phyloP scores from a whole-genome alignment of 2,888 invertebrate species.

The Drosophila algonquin region DNA sequence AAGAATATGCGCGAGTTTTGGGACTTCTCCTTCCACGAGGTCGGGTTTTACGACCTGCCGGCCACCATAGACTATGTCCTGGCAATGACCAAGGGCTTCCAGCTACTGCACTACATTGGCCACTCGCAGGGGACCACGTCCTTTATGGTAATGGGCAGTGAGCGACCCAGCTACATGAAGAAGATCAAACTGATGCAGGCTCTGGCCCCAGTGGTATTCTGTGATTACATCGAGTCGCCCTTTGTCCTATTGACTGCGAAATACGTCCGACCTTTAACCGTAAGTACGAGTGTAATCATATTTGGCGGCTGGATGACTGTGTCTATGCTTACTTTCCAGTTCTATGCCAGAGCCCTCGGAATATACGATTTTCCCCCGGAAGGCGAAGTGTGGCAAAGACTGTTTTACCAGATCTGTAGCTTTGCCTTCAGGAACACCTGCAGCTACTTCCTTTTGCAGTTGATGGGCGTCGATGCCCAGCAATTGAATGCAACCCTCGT shows the following conservation, averaged over 20 bases:
- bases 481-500: conserved; percentile 84
- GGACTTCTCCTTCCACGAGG: conserved; percentile 89
- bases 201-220: conserved; percentile 85
- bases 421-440: conserved; percentile 59
- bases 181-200: conserved; percentile 85
- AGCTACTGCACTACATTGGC: conserved; percentile 86
- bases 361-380: conserved; percentile 61
- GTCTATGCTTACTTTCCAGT: conserved; percentile 4
- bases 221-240: conserved; percentile 79
- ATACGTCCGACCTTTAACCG: not conserved
- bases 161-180: conserved; percentile 84
- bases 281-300: conserved; percentile 17
- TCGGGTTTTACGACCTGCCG: conserved; percentile 88
- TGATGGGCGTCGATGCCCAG: conserved; percentile 83
- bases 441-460: conserved; percentile 83
- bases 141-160: conserved; percentile 83
- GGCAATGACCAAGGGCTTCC: conserved; percentile 81
- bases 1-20: conserved; percentile 86
- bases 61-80: conserved; percentile 87
- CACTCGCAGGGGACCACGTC: conserved; percentile 87
- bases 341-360: conserved; percentile 25
- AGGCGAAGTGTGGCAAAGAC: conserved; percentile 21
- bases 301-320: conserved; percentile 47
- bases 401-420: conserved; percentile 36
- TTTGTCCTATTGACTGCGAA: conserved; percentile 16